Conservation (phyloP, 2,888 invertebrate species). For the Troilus luridus region DNA sequence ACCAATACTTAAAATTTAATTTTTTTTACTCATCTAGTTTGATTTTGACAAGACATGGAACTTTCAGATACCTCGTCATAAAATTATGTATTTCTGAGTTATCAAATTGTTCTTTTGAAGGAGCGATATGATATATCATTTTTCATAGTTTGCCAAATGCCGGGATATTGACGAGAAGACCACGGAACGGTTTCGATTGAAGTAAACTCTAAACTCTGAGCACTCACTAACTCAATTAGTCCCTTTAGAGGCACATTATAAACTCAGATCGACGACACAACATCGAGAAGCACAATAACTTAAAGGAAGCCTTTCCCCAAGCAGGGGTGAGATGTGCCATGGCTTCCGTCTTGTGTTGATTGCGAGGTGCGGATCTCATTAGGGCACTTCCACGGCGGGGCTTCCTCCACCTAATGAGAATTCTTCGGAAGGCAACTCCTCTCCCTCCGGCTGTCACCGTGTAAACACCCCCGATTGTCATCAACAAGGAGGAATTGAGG, state of each 20-base stretch:
- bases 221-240: background rate
- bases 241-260: background rate
- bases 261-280: background rate
- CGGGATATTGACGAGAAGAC: no score
- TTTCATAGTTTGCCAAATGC: no score
- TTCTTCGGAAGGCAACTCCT: slow-evolving; percentile 4
- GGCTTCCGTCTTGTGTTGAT: slow-evolving; percentile 23
- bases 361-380: slow-evolving; percentile 29
- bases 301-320: slow-evolving; percentile 1
- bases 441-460: background rate
- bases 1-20: no score
- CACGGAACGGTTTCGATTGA: background rate
- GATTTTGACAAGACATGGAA: no score
- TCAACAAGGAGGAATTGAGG: background rate
- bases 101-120: no score
- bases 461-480: background rate
- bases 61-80: no score
- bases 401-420: slow-evolving; percentile 38
- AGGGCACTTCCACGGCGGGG: background rate
- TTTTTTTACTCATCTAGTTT: no score
- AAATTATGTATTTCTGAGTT: no score
- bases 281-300: background rate
- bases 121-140: no score
- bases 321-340: background rate
- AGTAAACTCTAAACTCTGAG: background rate